Evolutionary conservation across 1,140 invertebrate species (phyloP).

Genomic region (Temnothorax curvispinosus): DNA sequence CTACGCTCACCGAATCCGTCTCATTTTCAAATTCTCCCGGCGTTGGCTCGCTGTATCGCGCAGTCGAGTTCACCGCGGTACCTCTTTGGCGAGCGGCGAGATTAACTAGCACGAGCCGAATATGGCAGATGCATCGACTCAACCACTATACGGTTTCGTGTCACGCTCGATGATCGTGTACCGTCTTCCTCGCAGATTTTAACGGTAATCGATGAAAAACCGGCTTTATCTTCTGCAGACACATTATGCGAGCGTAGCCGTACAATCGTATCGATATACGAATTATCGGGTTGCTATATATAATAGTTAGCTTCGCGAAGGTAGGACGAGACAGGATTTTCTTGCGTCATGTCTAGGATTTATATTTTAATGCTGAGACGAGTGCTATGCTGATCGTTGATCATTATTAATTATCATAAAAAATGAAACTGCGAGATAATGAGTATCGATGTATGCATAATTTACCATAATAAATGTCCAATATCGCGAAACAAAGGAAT

Average conservation of each 20-base stretch:
- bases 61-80: slow-evolving; percentile 49
- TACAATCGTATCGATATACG: neutral
- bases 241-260: neutral
- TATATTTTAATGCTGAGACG: neutral
- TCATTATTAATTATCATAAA: slow-evolving; percentile 1
- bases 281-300: neutral
- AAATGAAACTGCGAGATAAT: neutral
- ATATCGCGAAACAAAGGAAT: slow-evolving; percentile 34
- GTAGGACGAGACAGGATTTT: neutral
- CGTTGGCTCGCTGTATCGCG: neutral
- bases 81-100: slow-evolving; percentile 39
- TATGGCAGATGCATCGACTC: neutral
- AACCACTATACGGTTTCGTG: slow-evolving; percentile 28
- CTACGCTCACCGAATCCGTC: slow-evolving; percentile 37
- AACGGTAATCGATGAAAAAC: slow-evolving; percentile 7
- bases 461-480: slow-evolving; percentile 20
- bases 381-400: neutral
- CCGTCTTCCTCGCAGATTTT: neutral
- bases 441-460: neutral
- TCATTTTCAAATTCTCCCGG: slow-evolving; percentile 58
- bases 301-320: neutral
- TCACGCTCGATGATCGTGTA: slow-evolving; percentile 1
- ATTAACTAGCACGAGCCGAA: slow-evolving; percentile 16
- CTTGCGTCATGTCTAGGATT: neutral
- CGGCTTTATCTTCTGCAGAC: neutral